Evolutionary conservation across 2,888 invertebrate species (phyloP), one percentile per base, ranked within the genome.

Genomic region (Luffia ferchaultella): DNA sequence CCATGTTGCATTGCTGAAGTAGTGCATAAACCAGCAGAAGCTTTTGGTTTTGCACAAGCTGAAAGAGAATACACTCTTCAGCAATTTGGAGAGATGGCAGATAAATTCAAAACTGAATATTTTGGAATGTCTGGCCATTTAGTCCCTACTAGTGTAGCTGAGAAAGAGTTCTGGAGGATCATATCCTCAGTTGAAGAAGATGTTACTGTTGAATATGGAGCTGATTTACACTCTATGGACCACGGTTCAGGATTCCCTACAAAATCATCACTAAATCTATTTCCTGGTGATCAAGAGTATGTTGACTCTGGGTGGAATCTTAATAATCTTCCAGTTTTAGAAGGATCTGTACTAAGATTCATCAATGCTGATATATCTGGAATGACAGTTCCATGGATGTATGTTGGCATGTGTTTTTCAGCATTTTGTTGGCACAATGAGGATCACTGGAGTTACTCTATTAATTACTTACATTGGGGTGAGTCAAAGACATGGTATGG

Each of bases 351-450:
- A 0, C 78, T 93, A 50, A 85, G 87, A 59, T 90, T 91, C 68
- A 90, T 93, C 58, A 89, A 90, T 73, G 89, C 88, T 51, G 91
- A 91, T 62, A 92, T 93, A 62, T 91, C 91, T 52, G 93, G 93
- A 46, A 85, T 85, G 85, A 85, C 85, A 62, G 89, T 91, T 5
- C 93, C 93, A 12, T 93, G 93, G 93, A 91, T 92, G 85, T 93
- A 93, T 77, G 92, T 93, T 52, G 93, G 93, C 42, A 93, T 93
- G 93, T 92, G 91, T 62, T 93, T 93, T 73, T 89, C 91, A 49
- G 90, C 92, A 56, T 93, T 93, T 70, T 92, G 92, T 62, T 93
- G 93, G 93, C 93, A 93, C 64, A 92, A 90, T 69, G 93, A 93
- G 72, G 93, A 93, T 65, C 93, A 93, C 66, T 93, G 93, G 93